A percentile compares a stretch with the other conserved stretches of the same genome.
These are phyloP conservation scores for Teleogryllus oceanicus DNA, from an alignment of 2,888 invertebrate species.

Conservation along the genomic window DNA sequence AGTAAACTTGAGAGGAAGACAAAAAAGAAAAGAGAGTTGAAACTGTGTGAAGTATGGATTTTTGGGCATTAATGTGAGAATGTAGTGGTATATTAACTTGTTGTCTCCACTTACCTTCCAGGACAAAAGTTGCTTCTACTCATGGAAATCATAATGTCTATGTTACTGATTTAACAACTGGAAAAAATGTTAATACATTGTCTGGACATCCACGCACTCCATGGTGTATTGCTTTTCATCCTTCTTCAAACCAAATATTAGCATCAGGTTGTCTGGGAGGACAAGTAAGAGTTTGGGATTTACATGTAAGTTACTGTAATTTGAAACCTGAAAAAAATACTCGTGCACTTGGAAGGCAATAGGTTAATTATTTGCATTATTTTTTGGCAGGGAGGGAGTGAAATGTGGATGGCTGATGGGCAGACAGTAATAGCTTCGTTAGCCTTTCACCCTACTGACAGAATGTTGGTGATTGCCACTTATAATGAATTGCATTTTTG, in stretches of 20 bases:
- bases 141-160: constrained; percentile 88
- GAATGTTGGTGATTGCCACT: constrained; percentile 80
- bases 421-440: constrained; percentile 78
- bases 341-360: neutral
- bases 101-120: constrained; percentile 43
- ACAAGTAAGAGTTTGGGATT: constrained; percentile 86
- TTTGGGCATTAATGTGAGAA: no score
- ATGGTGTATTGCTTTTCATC: constrained; percentile 88
- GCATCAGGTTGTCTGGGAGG: constrained; percentile 87
- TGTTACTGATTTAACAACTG: constrained; percentile 74
- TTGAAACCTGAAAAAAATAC: no score
- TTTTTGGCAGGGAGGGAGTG: constrained; percentile 70
- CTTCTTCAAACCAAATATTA: constrained; percentile 74
- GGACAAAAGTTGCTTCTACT: constrained; percentile 78
- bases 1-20: no score
- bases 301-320: constrained; percentile 55
- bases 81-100: no score
- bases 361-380: neutral
- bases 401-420: constrained; percentile 72
- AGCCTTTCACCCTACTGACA: constrained; percentile 80
- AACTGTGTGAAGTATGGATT: no score
- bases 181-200: constrained; percentile 71
- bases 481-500: constrained; percentile 82
- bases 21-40: no score
- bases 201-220: constrained; percentile 83